Evolutionary conservation across 2,797 vertebrate species (phyloP).

Genomic region (Zenarchopterus dispar): DNA sequence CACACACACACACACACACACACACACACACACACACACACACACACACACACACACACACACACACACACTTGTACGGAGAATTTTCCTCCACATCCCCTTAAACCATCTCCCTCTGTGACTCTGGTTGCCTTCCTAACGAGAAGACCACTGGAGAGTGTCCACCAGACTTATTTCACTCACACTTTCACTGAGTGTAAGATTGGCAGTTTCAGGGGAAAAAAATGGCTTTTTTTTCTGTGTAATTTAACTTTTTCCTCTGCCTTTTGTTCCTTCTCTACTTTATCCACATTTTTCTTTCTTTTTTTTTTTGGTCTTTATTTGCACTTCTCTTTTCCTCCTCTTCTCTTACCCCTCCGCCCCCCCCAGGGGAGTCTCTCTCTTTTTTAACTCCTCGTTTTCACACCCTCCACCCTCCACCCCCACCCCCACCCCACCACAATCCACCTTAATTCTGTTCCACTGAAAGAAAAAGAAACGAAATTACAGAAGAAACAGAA

Average conservation of each 20-base stretch:
- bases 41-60: slow-evolving; percentile 5
- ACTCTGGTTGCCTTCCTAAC: slow-evolving; percentile 12
- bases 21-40: not conserved
- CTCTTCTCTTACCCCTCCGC: not conserved
- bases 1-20: not conserved
- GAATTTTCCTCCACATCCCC: slow-evolving; percentile 5
- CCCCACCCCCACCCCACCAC: slow-evolving; percentile 26
- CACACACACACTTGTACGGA: not conserved
- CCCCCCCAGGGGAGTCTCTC: too few relatives aligned
- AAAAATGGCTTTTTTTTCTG: too few relatives aligned
- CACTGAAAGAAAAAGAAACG: slow-evolving; percentile 27
- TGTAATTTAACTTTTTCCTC: too few relatives aligned
- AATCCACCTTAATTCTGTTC: slow-evolving; percentile 50
- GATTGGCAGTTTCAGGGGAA: too few relatives aligned
- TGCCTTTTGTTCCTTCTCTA: too few relatives aligned
- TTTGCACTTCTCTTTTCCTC: not conserved
- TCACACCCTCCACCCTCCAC: slow-evolving; percentile 3
- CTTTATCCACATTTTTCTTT: not conserved
- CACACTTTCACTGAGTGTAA: not conserved
- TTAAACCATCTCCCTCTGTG: slow-evolving; percentile 12
- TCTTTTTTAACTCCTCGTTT: not conserved
- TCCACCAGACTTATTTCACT: not conserved
- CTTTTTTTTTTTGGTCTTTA: not conserved
- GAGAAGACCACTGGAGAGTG: slow-evolving; percentile 17
- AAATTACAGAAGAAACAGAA: not conserved